Evolutionary conservation across 92 coral and sea anemone species (phyloP).

Genomic region (Pocillopora grandis): DNA sequence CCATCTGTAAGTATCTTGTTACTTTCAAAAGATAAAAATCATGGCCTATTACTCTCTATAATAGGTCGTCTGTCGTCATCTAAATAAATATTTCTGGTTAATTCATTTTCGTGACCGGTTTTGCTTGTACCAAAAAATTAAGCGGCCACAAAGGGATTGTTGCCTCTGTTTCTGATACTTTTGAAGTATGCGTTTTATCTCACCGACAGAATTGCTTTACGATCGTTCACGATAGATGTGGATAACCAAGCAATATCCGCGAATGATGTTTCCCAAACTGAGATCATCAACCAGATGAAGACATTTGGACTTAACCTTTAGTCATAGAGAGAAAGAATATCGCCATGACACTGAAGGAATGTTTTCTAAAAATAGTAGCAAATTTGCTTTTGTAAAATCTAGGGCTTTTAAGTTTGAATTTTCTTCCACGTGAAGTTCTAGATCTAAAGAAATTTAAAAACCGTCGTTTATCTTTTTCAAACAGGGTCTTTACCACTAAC

Average conservation of each 20-base stretch:
- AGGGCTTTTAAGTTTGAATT: no score
- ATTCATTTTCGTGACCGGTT: constrained; percentile 16
- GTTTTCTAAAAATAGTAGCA: no score
- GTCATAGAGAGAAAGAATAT: no score
- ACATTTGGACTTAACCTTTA: not conserved
- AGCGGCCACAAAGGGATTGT: constrained; percentile 1
- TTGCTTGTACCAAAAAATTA: not conserved
- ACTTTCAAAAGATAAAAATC: constrained; percentile 7
- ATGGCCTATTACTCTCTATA: not conserved
- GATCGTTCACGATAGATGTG: not conserved
- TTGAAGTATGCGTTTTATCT: constrained; percentile 8
- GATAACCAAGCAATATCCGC: not conserved
- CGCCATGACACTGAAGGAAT: no score
- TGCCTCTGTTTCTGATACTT: not conserved
- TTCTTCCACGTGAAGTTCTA: no score
- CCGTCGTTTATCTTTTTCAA: no score
- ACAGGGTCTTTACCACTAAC: no score
- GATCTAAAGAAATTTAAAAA: no score
- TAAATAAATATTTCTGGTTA: not conserved
- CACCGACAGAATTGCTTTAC: not conserved
- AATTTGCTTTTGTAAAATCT: no score
- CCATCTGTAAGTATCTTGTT: constrained; percentile 1
- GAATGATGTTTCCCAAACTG: not conserved
- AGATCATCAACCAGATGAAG: not conserved
- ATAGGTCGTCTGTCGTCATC: constrained; percentile 16